phyloP scores from a whole-genome alignment of 2,113 vertebrate species.

The Lepidothrix coronata region DNA sequence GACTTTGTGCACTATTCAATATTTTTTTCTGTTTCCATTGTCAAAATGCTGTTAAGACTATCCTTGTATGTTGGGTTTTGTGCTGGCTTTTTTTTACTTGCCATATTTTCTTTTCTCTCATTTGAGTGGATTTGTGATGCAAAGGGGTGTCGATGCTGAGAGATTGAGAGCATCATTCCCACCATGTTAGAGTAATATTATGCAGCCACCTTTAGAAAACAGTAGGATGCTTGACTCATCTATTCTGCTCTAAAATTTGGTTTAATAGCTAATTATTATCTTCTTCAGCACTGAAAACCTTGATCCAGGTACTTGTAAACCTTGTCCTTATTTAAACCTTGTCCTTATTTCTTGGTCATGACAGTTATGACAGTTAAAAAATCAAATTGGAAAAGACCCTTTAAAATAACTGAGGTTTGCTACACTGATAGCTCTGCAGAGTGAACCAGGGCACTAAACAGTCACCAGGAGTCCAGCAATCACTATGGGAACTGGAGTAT shows the following conservation, averaged over 20 bases:
- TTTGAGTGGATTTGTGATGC: neutral
- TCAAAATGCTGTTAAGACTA: neutral
- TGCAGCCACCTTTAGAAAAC: neutral
- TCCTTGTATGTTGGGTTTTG: rapidly evolving
- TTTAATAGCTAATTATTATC: neutral
- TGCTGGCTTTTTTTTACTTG: neutral
- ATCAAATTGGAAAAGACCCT: neutral
- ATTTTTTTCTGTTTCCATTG: neutral
- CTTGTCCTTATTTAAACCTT: neutral
- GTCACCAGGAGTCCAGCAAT: neutral
- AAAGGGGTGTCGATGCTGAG: neutral
- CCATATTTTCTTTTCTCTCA: neutral
- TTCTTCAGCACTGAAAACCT: neutral
- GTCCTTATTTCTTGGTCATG: neutral
- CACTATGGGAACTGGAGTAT: neutral
- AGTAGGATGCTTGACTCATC: neutral
- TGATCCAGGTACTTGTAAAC: neutral
- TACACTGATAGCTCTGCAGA: neutral
- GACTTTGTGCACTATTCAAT: neutral
- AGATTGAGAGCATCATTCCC: neutral
- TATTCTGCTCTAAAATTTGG: neutral
- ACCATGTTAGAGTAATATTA: neutral
- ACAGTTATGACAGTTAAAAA: neutral
- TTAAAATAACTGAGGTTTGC: neutral
- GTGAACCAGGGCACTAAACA: neutral